Percentiles rank a stretch among this genome's conserved stretches.
Conservation (phyloP, 2,797 vertebrate genomes). For the Bradypodion pumilum region DNA sequence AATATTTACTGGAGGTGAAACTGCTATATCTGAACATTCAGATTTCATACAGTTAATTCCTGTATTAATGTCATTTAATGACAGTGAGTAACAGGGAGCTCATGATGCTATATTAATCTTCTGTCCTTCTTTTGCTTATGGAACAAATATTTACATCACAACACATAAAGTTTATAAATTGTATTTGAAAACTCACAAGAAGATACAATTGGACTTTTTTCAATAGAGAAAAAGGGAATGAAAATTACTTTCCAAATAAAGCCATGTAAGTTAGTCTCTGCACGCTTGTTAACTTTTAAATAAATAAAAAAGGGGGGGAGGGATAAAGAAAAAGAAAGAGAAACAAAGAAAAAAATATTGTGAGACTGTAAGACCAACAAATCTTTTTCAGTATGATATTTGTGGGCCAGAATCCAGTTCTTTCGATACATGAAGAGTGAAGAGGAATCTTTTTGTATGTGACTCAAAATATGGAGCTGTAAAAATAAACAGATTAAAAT, state of each 20-base stretch:
- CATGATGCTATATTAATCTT: neutral
- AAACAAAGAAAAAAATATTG: no score
- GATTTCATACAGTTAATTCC: neutral
- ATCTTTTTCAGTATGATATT: no score
- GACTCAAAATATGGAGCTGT: conserved; percentile 33
- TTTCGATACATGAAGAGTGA: neutral
- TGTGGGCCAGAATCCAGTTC: no score
- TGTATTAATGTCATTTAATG: no score
- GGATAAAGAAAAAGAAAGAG: no score
- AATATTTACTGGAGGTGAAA: neutral
- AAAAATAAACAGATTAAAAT: conserved; percentile 9
- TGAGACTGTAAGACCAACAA: no score
- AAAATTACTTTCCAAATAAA: no score
- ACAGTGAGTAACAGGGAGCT: neutral
- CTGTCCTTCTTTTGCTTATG: conserved; percentile 17
- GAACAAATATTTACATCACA: conserved; percentile 49
- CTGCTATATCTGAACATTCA: neutral
- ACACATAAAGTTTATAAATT: conserved; percentile 41
- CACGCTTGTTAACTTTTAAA: neutral
- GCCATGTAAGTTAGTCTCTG: neutral
- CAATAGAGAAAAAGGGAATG: no score
- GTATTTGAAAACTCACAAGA: conserved; percentile 37
- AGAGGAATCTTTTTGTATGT: conserved; percentile 16
- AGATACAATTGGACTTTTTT: neutral
- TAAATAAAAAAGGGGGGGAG: neutral